Evolutionary conservation across 2,113 vertebrate genomes (phyloP).

Genomic region (Crypturellus undulatus): DNA sequence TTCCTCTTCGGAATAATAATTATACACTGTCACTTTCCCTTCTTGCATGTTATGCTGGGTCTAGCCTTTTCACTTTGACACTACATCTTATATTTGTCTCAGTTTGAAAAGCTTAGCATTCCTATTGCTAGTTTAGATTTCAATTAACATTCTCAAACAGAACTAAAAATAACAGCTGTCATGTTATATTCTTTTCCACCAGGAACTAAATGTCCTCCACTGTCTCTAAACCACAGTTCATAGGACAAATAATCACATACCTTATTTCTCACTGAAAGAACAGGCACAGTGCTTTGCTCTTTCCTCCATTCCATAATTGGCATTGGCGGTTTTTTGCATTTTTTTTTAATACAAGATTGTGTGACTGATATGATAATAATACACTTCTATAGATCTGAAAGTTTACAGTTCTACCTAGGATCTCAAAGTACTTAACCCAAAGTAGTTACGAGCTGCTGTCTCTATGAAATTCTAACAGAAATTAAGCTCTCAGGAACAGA

Average conservation of each 20-base stretch:
- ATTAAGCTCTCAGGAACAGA: conserved; percentile 49
- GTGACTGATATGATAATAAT: conserved; percentile 27
- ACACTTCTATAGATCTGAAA: conserved; percentile 9
- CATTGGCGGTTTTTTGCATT: conserved; percentile 24
- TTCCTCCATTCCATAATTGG: conserved; percentile 42
- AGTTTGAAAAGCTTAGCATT: background rate
- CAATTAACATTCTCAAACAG: conserved; percentile 53
- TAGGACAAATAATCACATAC: conserved; percentile 33
- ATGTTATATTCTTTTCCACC: conserved; percentile 24
- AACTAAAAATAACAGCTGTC: conserved; percentile 59
- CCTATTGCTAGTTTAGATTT: conserved; percentile 43
- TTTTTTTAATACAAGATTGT: background rate
- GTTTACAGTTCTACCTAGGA: conserved; percentile 23
- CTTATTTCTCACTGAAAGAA: conserved; percentile 36
- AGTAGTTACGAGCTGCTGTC: background rate
- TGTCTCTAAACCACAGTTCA: background rate
- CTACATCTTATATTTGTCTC: background rate
- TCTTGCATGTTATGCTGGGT: background rate
- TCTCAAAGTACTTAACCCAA: conserved; percentile 50
- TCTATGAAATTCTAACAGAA: conserved; percentile 44
- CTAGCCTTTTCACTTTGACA: background rate
- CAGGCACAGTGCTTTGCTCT: background rate
- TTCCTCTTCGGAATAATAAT: background rate
- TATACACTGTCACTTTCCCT: background rate
- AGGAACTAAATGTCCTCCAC: conserved; percentile 26